A percentile compares a stretch with the other conserved stretches of the same genome.
Conservation (phyloP, 2,797 vertebrate genomes). For the Australoheros facetus region DNA sequence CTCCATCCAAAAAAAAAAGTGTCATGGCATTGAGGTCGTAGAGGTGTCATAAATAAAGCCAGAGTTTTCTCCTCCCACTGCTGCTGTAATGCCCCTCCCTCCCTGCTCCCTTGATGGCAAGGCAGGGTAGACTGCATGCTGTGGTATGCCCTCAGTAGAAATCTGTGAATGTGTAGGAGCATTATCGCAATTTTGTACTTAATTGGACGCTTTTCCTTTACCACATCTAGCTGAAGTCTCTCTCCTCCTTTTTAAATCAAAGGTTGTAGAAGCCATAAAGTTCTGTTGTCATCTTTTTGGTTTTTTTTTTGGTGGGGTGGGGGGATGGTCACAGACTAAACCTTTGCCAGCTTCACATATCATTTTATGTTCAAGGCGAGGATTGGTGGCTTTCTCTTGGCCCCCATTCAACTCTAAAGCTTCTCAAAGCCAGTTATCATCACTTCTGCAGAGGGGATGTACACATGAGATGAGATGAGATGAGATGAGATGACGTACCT, state of each 20-base stretch:
- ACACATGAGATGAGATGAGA: not conserved
- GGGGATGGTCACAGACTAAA: conserved; percentile 23
- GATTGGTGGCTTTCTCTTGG: conserved; percentile 34
- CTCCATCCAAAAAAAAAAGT: not conserved
- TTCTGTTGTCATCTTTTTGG: conserved; percentile 17
- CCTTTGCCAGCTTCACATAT: conserved; percentile 22
- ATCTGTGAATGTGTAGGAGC: conserved; percentile 78
- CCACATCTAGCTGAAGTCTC: conserved; percentile 55
- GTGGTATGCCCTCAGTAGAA: conserved; percentile 80
- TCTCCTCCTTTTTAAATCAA: conserved; percentile 10
- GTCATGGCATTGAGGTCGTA: conserved; percentile 13
- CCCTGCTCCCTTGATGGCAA: conserved; percentile 69
- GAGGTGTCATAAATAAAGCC: conserved; percentile 21
- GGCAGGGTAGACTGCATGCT: conserved; percentile 80
- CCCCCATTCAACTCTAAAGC: not conserved
- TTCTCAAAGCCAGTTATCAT: not conserved
- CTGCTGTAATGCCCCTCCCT: conserved; percentile 58
- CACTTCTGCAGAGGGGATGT: conserved; percentile 45
- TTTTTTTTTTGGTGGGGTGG: not conserved
- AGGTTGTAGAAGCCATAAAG: conserved; percentile 65
- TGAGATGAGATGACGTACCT: conserved; percentile 4
- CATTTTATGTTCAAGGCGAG: conserved; percentile 36
- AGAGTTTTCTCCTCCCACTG: conserved; percentile 76
- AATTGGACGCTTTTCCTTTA: conserved; percentile 64
- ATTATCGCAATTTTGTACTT: conserved; percentile 74